Conservation (phyloP, 2,888 invertebrate species). For the Acanthosepion esculentum region DNA sequence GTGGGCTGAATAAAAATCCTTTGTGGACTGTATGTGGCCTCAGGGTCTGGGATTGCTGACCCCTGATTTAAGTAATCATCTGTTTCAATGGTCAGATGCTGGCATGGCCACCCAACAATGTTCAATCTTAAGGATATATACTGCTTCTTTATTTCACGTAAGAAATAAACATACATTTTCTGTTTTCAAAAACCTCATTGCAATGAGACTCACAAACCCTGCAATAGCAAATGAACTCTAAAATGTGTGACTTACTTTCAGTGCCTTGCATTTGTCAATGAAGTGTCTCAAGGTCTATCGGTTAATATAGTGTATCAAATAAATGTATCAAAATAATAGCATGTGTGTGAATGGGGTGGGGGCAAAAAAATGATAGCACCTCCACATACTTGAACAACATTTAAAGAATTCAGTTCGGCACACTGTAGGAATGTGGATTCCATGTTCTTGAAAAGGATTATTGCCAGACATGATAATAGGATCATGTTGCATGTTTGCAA, state of each 20-base stretch:
- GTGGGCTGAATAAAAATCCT: too few relatives aligned
- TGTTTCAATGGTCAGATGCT: too few relatives aligned
- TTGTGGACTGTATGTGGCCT: too few relatives aligned
- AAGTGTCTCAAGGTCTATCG: background rate
- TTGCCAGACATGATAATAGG: slow-evolving; percentile 23
- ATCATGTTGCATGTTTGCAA: background rate
- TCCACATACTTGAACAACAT: background rate
- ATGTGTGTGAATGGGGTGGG: background rate
- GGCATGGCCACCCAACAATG: too few relatives aligned
- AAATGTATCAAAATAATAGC: background rate
- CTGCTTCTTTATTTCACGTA: too few relatives aligned
- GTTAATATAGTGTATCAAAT: background rate
- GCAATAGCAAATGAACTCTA: background rate
- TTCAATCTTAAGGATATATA: too few relatives aligned
- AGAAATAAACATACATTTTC: too few relatives aligned
- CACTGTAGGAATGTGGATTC: slow-evolving; percentile 14
- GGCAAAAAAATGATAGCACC: background rate
- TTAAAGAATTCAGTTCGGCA: background rate
- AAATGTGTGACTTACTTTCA: background rate
- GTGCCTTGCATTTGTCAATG: background rate
- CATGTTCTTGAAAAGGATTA: background rate
- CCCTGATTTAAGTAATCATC: too few relatives aligned
- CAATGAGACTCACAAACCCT: background rate
- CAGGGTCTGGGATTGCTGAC: too few relatives aligned
- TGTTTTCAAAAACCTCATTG: background rate